A percentile compares a stretch with the other conserved stretches of the same genome.
phyloP scores from a whole-genome alignment of 2,888 invertebrate genomes.

The Yponomeuta malinellus region DNA sequence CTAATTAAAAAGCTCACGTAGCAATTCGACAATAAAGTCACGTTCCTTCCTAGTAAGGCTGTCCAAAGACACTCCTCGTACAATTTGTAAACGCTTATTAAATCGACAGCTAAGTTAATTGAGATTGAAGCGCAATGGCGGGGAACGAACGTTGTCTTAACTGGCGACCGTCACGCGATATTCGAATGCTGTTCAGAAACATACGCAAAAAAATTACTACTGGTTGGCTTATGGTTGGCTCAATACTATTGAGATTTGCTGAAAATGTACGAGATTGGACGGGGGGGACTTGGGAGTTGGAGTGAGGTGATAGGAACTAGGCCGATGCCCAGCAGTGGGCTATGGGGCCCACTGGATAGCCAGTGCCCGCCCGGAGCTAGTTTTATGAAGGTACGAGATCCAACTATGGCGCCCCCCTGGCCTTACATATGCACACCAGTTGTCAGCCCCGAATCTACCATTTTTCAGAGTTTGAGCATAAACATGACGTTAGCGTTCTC shows the following conservation, averaged over 20 bases:
- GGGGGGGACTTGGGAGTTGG: no score
- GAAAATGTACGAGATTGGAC: background rate
- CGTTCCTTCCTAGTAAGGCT: background rate
- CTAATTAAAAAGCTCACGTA: background rate
- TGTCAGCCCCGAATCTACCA: no score
- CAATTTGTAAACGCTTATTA: background rate
- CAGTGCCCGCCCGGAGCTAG: no score
- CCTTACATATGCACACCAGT: no score
- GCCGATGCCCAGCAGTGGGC: no score
- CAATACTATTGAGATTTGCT: background rate
- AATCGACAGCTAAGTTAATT: constrained; percentile 1
- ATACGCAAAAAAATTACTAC: background rate
- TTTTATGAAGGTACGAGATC: no score
- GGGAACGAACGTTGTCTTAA: background rate
- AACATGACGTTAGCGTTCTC: no score
- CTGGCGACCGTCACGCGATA: background rate
- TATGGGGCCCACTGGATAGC: no score
- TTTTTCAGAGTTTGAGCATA: no score
- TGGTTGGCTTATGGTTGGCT: background rate
- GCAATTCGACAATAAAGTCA: background rate
- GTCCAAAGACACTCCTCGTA: background rate
- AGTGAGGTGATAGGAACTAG: no score
- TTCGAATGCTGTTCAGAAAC: background rate
- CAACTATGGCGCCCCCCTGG: no score
- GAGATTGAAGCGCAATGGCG: background rate